These are phyloP conservation scores for Atlantisia rogersi DNA, from an alignment of 2,113 vertebrate genomes.

Conservation along the genomic window DNA sequence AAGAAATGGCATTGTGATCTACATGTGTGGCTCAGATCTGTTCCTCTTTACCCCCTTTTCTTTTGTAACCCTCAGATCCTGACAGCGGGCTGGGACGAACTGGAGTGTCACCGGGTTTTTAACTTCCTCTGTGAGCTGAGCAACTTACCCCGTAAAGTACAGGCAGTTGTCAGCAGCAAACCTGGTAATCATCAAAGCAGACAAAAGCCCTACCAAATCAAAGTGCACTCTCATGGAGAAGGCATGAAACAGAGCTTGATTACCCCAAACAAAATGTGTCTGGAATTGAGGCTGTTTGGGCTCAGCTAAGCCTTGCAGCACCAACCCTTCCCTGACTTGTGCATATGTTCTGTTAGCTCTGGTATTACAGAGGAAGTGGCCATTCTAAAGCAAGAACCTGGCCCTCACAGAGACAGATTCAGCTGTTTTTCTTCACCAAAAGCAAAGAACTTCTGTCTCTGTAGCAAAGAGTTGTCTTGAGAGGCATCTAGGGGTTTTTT, in stretches of 20 bases:
- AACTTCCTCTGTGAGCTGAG: constrained; percentile 85
- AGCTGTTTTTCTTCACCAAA: neutral
- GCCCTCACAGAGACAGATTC: accelerated
- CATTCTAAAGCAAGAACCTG: neutral
- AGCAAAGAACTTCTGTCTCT: neutral
- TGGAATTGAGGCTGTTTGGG: neutral
- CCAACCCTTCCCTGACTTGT: neutral
- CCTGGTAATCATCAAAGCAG: constrained; percentile 77
- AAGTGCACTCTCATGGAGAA: accelerated
- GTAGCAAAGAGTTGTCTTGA: neutral
- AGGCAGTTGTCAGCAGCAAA: constrained; percentile 78
- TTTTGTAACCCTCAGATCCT: constrained; percentile 76
- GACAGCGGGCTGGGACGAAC: constrained; percentile 90
- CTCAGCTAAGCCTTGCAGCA: neutral
- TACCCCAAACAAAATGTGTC: neutral
- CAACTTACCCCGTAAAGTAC: constrained; percentile 78
- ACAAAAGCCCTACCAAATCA: neutral
- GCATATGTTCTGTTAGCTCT: accelerated
- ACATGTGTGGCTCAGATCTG: neutral
- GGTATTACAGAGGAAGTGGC: accelerated
- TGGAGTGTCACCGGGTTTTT: constrained; percentile 88
- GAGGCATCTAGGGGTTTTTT: neutral
- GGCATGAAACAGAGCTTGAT: neutral
- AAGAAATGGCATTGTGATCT: neutral
- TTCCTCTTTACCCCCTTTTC: neutral